A percentile compares a stretch with the other conserved stretches of the same genome.
Conservation (phyloP, 2,888 invertebrate genomes). For the Drosophila algonquin region DNA sequence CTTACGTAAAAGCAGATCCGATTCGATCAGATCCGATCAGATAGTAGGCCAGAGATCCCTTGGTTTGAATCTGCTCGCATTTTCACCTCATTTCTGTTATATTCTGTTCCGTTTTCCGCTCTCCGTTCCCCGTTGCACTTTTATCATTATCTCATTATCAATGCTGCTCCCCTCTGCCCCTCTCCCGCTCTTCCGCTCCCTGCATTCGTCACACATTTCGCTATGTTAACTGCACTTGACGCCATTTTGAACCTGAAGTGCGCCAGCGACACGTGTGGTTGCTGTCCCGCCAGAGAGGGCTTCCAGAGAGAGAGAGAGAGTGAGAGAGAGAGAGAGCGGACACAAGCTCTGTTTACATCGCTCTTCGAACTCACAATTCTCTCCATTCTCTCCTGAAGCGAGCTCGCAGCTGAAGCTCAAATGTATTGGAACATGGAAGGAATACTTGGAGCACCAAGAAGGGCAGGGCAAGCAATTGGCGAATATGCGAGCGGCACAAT, state of each 20-base stretch:
- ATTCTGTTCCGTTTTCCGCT: background rate
- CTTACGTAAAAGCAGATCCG: background rate
- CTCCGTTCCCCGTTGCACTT: background rate
- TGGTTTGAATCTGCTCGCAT: background rate
- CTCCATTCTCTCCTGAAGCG: too few species aligned
- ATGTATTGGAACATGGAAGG: too few species aligned
- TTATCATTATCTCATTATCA: slow-evolving; percentile 35
- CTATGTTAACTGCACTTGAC: slow-evolving; percentile 48
- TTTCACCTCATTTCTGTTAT: background rate
- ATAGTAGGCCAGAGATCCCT: background rate
- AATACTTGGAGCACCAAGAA: too few species aligned
- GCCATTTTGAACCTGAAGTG: slow-evolving; percentile 70
- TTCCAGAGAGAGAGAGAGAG: background rate
- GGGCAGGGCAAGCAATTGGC: slow-evolving; percentile 3
- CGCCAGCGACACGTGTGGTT: slow-evolving; percentile 62
- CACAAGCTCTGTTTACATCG: slow-evolving; percentile 37
- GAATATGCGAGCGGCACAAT: slow-evolving; percentile 1
- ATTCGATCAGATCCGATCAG: background rate
- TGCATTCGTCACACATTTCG: slow-evolving; percentile 46
- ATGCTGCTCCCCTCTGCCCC: slow-evolving; percentile 7
- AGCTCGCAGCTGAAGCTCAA: too few species aligned
- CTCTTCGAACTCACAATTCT: slow-evolving; percentile 3
- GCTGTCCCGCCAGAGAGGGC: slow-evolving; percentile 2
- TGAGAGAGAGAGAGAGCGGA: background rate
- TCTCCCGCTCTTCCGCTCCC: background rate